These are phyloP conservation scores for Gonatopus flavifemur DNA, from an alignment of 1,140 invertebrate genomes.

Conservation along the genomic window DNA sequence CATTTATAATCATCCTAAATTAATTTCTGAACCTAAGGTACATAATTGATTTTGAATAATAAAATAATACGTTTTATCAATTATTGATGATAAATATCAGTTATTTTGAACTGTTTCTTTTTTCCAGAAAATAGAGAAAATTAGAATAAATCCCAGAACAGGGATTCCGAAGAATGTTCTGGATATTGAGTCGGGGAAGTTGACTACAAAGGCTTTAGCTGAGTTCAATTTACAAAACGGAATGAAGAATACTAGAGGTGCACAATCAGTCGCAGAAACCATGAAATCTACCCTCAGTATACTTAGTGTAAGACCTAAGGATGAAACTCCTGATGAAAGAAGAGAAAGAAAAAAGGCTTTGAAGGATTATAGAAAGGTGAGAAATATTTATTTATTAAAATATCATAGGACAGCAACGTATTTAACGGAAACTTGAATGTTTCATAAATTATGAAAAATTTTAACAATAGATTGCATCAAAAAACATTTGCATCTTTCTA, in stretches of 20 bases:
- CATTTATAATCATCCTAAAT: constrained; percentile 86
- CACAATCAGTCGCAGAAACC: constrained; percentile 65
- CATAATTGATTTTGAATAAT: constrained; percentile 17
- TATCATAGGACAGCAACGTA: no score
- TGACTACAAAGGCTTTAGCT: constrained; percentile 71
- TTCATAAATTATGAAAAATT: no score
- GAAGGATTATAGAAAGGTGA: constrained; percentile 76
- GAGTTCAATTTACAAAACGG: constrained; percentile 64
- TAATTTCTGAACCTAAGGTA: constrained; percentile 79
- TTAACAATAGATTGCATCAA: no score
- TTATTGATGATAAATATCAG: background rate
- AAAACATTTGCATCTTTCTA: no score
- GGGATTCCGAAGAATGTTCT: constrained; percentile 73
- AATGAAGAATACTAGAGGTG: constrained; percentile 37
- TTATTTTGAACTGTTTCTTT: background rate
- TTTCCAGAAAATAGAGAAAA: constrained; percentile 60
- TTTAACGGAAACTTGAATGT: no score
- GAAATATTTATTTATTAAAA: no score
- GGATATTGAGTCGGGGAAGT: constrained; percentile 55
- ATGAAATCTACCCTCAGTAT: constrained; percentile 69
- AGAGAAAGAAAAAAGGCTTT: constrained; percentile 78
- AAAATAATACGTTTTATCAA: constrained; percentile 5
- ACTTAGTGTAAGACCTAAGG: constrained; percentile 74
- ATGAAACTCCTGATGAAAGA: constrained; percentile 82
- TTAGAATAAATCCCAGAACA: constrained; percentile 71